Evolutionary conservation across 2,888 invertebrate species (phyloP), one percentile per base, ranked within the genome.

Genomic region (Phrixothrix hirtus): DNA sequence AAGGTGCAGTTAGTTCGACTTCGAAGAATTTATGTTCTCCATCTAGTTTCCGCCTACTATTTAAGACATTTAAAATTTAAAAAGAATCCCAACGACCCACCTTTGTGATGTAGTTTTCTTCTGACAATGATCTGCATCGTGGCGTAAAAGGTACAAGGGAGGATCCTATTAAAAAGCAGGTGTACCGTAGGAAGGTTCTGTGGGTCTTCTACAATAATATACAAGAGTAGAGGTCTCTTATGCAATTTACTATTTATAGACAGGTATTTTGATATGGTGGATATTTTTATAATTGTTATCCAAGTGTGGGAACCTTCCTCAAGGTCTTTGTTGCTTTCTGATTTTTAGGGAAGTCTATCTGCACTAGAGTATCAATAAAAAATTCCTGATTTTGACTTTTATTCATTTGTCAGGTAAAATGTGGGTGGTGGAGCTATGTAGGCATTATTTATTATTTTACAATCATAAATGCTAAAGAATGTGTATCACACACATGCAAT

Each of bases 101-200:
- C 52, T 47, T 52, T 52, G 32, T 43, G 17, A 51, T 49, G 36
- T 47, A 37, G 42, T 52, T 52, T 46, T 46, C 34, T 27, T 46
- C 35, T 29, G 29, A 48, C 48, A 48, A 41, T 16, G 39, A 39
- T 12, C 27, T 41, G 44, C 44, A 36, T 41, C 45, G 26, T 32
- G 29, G 32, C 30, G 29, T 14, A 26, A 46, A 32, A 38, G 38
- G 21, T 37, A 29, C 17, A 37, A 11, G 51, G 46, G 39, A 30
- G 52, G 41, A 36, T 42, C 43, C 37, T 21, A 47, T 52, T 42
- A 46, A 47, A 49, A 27, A 46, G 52, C 52, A 52, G 52, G 52
- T 52, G 52, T 42, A 42, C 45, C 35, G 46, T 46, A 36, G 46
- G 52, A 42, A 46, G 52, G n/a, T 36, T 42, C 21, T 41, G 37